Evolutionary conservation across 2,797 vertebrate species (phyloP), one percentile per base, ranked within the genome.

Genomic region (Pogonophryne albipinna): DNA sequence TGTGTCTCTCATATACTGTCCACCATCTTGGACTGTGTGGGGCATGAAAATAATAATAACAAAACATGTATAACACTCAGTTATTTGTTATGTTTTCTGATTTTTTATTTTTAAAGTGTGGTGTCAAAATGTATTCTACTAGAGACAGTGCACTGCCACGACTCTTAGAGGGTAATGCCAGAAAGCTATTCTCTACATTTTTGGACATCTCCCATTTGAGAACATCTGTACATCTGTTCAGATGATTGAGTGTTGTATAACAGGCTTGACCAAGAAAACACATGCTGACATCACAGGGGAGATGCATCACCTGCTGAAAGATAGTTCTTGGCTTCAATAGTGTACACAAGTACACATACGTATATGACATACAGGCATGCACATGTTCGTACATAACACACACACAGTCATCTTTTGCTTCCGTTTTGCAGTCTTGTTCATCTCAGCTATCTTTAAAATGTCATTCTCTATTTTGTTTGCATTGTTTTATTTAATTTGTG

Each of bases 251-350:
- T 74, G 76, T 77, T 46, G 78, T 75, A 82, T 91, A 92, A 93
- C 91, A 84, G 81, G 87, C 89, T 66, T 92, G 90, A 93, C 83
- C 85, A 87, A 83, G 80, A 93, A 92, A 93, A 87, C 93, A 93
- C 92, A 93, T 94, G 93, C 79, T 85, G 85, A 87, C 86, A 87
- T 91, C 91, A 91, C 89, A 84, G 70, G 82, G 91, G 84, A 93
- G 85, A 87, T 38, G 75, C 87, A 81, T 91, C 91, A 93, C 90
- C 92, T 92, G 91, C 84, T 89, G 79, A 83, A 85, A 90, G 66
- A 70, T 60, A 87, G 68, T 73, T 83, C 76, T 79, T 82, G 74
- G 84, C 83, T 66, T 63, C 57, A 20, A 9, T 16, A 53, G 49
- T 64, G 70, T 76, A 85, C 77, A 89, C 78, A 86, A 77, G 79